Evolutionary conservation across 1,140 invertebrate species (phyloP), one percentile per base, ranked within the genome.

Genomic region (Sinella curviseta): DNA sequence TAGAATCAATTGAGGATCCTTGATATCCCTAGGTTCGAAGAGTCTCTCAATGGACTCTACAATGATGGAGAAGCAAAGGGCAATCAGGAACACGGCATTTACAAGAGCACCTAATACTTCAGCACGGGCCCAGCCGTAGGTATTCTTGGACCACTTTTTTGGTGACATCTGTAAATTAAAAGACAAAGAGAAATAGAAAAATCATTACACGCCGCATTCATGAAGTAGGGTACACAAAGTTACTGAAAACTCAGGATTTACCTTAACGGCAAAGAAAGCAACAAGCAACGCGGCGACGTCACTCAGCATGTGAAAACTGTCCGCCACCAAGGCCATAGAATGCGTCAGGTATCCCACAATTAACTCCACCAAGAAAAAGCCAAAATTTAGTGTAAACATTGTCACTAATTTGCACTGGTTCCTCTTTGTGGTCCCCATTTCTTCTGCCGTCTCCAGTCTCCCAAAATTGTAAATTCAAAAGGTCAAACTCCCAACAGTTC

Each of bases 131-230:
- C 95, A 97, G 12, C 95, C 95, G 85, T 96, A 97, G 4, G 95
- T 97, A 86, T 96, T 96, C 87, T 96, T 96, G 1, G 94, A 94
- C 93, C 95, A 96, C 89, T 95, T 95, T 87, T 95, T 95, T 84
- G 94, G 94, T 78, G 94, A 95, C 93, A 96, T 96, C 94, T 96
- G 87, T 31, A 88, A 88, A 33, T 54, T 14, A 28, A n/a, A 65
- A 12, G 4, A 16, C 16, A 20, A 14, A 26, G 57, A 65, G 4
- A 17, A 8, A n/a, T 65, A 65, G 57, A 14, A 26, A 65, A 48
- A 48, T 8, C 39, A 26, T 48, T 20, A 20, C 39, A 48, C 20
- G 39, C 20, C 39, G 39, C 39, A 48, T 48, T 48, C 8, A 48
- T 48, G 8, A 12, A 48, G 20, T 48, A 12, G 14, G 73, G 8